These are phyloP conservation scores for Pyralis farinalis DNA, from an alignment of 2,888 invertebrate species.

Conservation along the genomic window DNA sequence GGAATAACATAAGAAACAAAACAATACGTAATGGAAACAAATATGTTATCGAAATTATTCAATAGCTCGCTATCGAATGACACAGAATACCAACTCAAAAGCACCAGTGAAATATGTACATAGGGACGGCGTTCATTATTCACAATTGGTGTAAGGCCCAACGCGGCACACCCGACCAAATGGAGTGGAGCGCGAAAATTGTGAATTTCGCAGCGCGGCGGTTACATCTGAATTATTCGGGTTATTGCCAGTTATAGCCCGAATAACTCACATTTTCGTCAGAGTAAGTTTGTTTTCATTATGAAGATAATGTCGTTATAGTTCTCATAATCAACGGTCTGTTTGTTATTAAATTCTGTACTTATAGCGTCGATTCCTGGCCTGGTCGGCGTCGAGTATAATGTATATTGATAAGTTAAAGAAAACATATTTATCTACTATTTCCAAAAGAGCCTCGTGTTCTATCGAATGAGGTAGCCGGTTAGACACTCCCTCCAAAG, in stretches of 20 bases:
- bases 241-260: conserved; percentile 24
- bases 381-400: too few relatives aligned
- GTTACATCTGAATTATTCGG: conserved; percentile 29
- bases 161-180: conserved; percentile 13
- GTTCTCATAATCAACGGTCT: too few relatives aligned
- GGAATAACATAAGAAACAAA: too few relatives aligned
- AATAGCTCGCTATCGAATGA: too few relatives aligned
- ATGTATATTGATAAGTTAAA: too few relatives aligned
- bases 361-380: too few relatives aligned
- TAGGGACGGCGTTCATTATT: conserved; percentile 33
- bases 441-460: too few relatives aligned
- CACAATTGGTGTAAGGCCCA: conserved; percentile 28
- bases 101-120: conserved; percentile 27
- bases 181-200: conserved; percentile 17
- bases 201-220: conserved; percentile 23
- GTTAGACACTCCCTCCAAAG: too few relatives aligned
- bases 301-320: conserved; percentile 1
- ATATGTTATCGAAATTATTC: background rate
- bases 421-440: too few relatives aligned
- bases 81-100: conserved; percentile 3
- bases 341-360: too few relatives aligned
- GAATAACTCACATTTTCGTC: conserved; percentile 5
- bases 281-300: background rate
- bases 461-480: too few relatives aligned
- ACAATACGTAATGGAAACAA: background rate